Evolutionary conservation across 1,140 invertebrate genomes (phyloP).

Genomic region (Bombus confusus): DNA sequence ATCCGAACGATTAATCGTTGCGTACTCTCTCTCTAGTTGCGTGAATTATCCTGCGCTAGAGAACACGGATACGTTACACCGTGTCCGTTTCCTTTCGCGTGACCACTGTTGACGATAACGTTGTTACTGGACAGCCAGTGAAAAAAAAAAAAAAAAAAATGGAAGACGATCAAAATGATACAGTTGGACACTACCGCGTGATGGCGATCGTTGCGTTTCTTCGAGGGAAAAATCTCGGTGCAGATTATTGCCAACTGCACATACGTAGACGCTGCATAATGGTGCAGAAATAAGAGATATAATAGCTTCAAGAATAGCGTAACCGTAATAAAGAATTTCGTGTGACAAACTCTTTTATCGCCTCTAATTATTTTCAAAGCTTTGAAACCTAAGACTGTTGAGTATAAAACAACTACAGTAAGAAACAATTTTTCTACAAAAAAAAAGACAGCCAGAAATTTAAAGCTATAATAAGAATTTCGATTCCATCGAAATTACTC

Average conservation of each 20-base stretch:
- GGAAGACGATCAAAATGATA: slow-evolving; percentile 15
- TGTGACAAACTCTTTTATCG: no score
- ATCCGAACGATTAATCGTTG: slow-evolving; percentile 47
- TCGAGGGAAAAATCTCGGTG: not conserved
- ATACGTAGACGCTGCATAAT: not conserved
- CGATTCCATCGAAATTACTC: no score
- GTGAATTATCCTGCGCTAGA: slow-evolving; percentile 30
- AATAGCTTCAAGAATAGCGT: no score
- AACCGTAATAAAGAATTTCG: no score
- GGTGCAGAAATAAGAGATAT: not conserved
- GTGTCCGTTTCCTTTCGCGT: slow-evolving; percentile 47
- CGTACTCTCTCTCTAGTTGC: slow-evolving; percentile 19
- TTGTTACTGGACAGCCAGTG: not conserved
- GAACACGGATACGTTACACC: slow-evolving; percentile 36
- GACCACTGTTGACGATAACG: slow-evolving; percentile 33
- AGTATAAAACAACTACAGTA: no score
- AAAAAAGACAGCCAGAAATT: no score
- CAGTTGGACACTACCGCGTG: not conserved
- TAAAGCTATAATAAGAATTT: no score
- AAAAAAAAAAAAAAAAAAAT: not conserved
- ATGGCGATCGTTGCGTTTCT: not conserved
- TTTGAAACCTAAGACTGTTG: no score
- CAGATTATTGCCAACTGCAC: not conserved
- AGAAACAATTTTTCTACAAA: no score
- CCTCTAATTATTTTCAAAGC: no score